Base-by-base conservation (phyloP, 2,888 invertebrate species). In the Macrophya annulata region DNA sequence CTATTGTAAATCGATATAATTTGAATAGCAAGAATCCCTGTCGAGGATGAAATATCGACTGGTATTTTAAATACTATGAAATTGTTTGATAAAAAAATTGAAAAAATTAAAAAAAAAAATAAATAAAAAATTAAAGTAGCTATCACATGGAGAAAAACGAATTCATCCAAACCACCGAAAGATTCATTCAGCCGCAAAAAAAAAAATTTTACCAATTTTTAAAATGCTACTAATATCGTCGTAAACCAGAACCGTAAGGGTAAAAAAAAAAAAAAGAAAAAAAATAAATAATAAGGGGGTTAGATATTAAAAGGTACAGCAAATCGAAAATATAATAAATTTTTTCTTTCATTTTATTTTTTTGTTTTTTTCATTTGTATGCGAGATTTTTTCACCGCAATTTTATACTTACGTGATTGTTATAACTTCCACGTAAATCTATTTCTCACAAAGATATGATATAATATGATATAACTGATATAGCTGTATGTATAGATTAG, bases 1-100 rank as follows among this genome's bases (percentile, higher is more conserved):
- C n/a, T 55, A 55, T 55, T n/a, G n/a, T 55, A 55, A 55, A n/a
- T 55, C n/a, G n/a, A 55, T 55, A n/a, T 55, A n/a, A 55, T 55
- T 55, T 55, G 55, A 55, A 55, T 55, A 8, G 17, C n/a, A 55
- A 55, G n/a, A 55, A 55, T 55, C 8, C 55, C n/a, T 17, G n/a
- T n/a, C n/a, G n/a, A 8, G 55, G n/a, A 55, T 55, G n/a, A 55
- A 55, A 55, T 55, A 55, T 37, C 17, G 21, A 8, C n/a, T 43
- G 17, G 72, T 43, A 43, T 43, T 40, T n/a, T n/a, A 72, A 45
- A 72, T 68, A 40, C 40, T 72, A 15, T 5, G n/a, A 40, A 72
- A 72, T 40, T 72, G 37, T 40, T 40, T 17, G 15, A 43, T 17
- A n/a, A 40, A 17, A 4, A 40, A 45, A 4, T 6, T n/a, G 51